Base-by-base conservation (phyloP, 2,797 vertebrate species). In the Bradypus variegatus region DNA sequence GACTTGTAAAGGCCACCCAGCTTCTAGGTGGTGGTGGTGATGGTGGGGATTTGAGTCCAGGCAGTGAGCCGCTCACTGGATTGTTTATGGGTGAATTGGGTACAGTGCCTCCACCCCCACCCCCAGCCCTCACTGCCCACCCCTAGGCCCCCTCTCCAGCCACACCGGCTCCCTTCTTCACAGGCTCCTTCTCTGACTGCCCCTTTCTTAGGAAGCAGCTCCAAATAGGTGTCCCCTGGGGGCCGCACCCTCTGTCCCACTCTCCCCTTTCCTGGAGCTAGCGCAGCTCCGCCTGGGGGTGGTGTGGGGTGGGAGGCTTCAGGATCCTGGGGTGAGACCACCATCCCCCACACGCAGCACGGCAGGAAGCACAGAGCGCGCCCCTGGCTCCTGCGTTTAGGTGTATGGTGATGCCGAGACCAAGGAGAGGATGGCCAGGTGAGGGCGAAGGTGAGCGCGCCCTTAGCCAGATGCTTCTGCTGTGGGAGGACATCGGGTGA, bases 101-200 rank as follows among this genome's bases (percentile, higher is more conserved):
- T 19, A n/a, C 16, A n/a, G 33, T 36, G n/a, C 67, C 2, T 0
- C 33, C 38, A 76, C 62, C 36, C 65, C 9, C 33, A 7, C 33
- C 62, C 55, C 60, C 1, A 0, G 23, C 9, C 58, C 62, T 27
- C 45, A 1, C 14, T 9, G 5, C 41, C 29, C n/a, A 7, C 21
- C 23, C 48, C 23, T 9, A 3, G 31, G 58, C 72, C 29, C n/a
- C 29, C 36, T 45, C 41, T 45, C 41, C 41, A 45, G 41, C 41
- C 41, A 45, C 41, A 45, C 38, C 15, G 0, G 5, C 78, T 60
- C 15, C 45, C 29, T 29, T 23, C 36, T 5, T 6, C 36, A 36
- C 8, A 3, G 9, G 13, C n/a, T 14, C 15, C 78, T 18, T 62
- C 58, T 80, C 36, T 11, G 55, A 31, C 78, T 6, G 55, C 55